Evolutionary conservation across 2,797 vertebrate species (phyloP), one percentile per base, ranked within the genome.

Genomic region (Pelochelys cantorii): DNA sequence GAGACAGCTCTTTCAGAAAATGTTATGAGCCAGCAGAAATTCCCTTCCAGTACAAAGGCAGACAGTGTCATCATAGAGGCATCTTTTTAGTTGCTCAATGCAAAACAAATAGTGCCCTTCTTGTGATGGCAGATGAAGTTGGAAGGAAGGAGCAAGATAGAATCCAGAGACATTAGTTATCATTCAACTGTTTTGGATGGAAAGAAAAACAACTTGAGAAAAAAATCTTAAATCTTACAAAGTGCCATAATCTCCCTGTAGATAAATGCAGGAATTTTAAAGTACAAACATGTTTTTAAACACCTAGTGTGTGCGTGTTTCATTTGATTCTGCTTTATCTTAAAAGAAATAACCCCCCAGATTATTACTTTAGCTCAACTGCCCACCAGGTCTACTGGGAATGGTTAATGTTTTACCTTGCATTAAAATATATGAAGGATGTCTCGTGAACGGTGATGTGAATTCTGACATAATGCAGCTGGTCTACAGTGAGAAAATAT

Each of bases 1-100:
- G 97, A 96, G 97, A 94, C 96, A 94, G 97, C 91, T 94, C 79
- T 96, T 97, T 93, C 94, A 78, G 90, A 95, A 94, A 96, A 88
- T 34, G 8, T 22, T 95, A 85, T 90, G 94, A 92, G 94, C 93
- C 78, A 92, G 96, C 88, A 95, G 87, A 96, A 93, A 95, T 92
- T 79, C 81, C 87, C 90, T 92, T 37, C 90, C 74, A 31, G 85
- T 81, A 34, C 83, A 83, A 77, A 89, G 92, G 95, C 95, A 90
- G 89, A 80, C 82, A 86, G 82, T 84, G 91, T 93, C 93, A 97
- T 90, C 88, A n/a, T 10, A 0, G 60, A 85, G 92, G 93, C 94
- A 90, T 88, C 90, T 88, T 84, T 94, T 93, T 7, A 71, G 93
- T 84, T 84, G 94, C 88, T 95, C 90, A 3, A 14, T 2, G 9